These are phyloP conservation scores for Cynocephalus volans DNA, from an alignment of 2,113 vertebrate genomes.

Conservation along the genomic window DNA sequence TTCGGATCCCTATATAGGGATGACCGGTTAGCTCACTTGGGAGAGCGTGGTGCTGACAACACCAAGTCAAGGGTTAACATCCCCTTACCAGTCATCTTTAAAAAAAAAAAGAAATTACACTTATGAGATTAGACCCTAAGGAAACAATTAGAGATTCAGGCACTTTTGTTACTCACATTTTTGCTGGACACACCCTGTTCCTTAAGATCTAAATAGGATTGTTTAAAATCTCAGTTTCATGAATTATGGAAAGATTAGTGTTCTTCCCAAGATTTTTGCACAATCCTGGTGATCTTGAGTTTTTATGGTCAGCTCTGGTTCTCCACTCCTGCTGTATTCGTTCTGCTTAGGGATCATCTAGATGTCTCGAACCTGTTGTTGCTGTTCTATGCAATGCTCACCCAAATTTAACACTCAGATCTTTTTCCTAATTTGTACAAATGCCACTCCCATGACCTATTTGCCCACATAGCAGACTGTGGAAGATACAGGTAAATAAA, in stretches of 20 bases:
- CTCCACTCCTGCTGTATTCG: neutral
- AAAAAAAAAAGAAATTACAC: neutral
- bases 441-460: neutral
- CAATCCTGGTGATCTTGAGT: neutral
- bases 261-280: neutral
- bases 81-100: too few species aligned
- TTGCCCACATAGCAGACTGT: neutral
- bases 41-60: too few species aligned
- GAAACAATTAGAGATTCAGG: neutral
- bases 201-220: conserved; percentile 25
- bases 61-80: too few species aligned
- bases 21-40: too few species aligned
- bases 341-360: neutral
- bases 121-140: neutral
- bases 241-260: neutral
- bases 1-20: too few species aligned
- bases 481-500: neutral
- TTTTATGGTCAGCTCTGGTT: neutral
- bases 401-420: neutral
- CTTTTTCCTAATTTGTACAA: conserved; percentile 40
- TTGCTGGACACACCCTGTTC: neutral
- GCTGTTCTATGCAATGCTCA: neutral
- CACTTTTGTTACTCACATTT: neutral
- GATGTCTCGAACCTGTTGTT: neutral
- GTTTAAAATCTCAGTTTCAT: neutral